phyloP scores from a whole-genome alignment of 2,113 vertebrate species.

The Apteryx mantelli region DNA sequence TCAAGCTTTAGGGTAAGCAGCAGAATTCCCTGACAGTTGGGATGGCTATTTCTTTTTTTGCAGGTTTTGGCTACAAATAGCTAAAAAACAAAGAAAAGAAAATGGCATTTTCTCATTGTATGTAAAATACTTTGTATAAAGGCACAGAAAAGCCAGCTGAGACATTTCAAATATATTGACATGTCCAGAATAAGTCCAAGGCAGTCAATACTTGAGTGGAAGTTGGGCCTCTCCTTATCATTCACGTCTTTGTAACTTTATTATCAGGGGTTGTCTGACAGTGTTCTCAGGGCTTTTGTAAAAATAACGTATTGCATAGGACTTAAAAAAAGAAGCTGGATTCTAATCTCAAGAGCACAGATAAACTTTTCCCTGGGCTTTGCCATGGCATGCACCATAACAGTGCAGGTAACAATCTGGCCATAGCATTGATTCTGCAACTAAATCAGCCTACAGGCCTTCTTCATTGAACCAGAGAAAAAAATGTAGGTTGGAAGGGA shows the following conservation, averaged over 20 bases:
- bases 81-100: background rate
- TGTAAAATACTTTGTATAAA: too few relatives aligned
- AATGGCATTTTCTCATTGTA: background rate
- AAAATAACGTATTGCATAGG: background rate
- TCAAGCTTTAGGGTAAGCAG: fast-evolving
- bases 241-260: background rate
- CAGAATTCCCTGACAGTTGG: background rate
- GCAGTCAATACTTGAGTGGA: background rate
- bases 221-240: background rate
- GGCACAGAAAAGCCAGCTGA: background rate
- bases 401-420: background rate
- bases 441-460: background rate
- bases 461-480: background rate
- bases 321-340: background rate
- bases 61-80: background rate
- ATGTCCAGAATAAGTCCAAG: background rate
- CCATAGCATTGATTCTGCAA: background rate
- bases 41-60: background rate
- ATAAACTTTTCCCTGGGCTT: background rate
- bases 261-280: background rate
- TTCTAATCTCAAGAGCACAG: background rate
- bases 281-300: background rate
- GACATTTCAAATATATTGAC: background rate
- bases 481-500: background rate
- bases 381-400: background rate